phyloP scores from a whole-genome alignment of 2,797 vertebrate species.

The Capromys pilorides region DNA sequence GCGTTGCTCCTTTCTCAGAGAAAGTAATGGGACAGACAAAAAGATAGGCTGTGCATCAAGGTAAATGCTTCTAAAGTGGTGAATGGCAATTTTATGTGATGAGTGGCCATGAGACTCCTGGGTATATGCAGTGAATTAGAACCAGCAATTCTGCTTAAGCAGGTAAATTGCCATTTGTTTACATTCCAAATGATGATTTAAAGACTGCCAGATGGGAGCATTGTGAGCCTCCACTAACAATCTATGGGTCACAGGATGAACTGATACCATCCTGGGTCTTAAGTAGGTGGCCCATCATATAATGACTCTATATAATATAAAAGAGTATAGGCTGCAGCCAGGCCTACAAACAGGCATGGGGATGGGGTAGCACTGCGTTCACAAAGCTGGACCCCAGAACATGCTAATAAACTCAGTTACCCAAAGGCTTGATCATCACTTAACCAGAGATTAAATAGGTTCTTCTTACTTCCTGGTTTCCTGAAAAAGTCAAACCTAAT shows the following conservation, averaged over 20 bases:
- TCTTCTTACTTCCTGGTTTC: slow-evolving; percentile 81
- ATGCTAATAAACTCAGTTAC: slow-evolving; percentile 79
- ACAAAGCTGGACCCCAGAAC: slow-evolving; percentile 73
- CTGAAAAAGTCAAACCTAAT: slow-evolving; percentile 82
- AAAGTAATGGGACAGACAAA: not conserved
- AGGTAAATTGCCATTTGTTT: not conserved
- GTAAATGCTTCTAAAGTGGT: slow-evolving; percentile 6
- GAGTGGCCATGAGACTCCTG: slow-evolving; percentile 44
- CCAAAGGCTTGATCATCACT: slow-evolving; percentile 74
- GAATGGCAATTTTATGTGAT: slow-evolving; percentile 55
- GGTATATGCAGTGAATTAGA: slow-evolving; percentile 50
- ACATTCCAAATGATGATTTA: not conserved
- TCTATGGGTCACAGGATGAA: slow-evolving; percentile 59
- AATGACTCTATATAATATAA: slow-evolving; percentile 56
- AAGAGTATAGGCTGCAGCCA: slow-evolving; percentile 19
- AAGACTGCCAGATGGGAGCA: slow-evolving; percentile 65
- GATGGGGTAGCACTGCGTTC: slow-evolving; percentile 20
- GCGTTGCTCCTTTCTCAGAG: not conserved
- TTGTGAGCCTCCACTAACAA: slow-evolving; percentile 71
- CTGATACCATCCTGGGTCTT: slow-evolving; percentile 56
- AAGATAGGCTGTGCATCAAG: not conserved
- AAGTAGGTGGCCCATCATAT: slow-evolving; percentile 66
- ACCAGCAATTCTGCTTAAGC: slow-evolving; percentile 18
- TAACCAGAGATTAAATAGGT: slow-evolving; percentile 71
- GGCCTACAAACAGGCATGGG: not conserved